Evolutionary conservation across 2,888 invertebrate species (phyloP).

Genomic region (Psylliodes chrysocephalus): DNA sequence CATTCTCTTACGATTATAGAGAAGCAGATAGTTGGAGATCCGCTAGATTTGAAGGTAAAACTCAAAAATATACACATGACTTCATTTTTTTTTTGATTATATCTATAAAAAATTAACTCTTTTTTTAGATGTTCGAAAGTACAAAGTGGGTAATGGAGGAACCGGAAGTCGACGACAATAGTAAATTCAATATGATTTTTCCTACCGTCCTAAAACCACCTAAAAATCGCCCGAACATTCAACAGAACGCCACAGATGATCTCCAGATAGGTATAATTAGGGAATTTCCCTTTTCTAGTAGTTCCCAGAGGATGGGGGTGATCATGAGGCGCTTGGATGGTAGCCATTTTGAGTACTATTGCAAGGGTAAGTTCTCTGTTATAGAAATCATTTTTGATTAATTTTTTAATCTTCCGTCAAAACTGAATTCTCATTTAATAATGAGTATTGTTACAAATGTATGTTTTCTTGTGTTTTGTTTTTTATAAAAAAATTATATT

Average conservation of each 20-base stretch:
- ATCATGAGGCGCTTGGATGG: constrained; percentile 78
- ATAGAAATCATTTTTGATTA: too few relatives aligned
- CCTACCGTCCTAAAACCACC: constrained; percentile 85
- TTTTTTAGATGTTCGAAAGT: constrained; percentile 88
- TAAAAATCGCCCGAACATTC: constrained; percentile 47
- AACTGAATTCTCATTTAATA: too few relatives aligned
- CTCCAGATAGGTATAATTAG: constrained; percentile 75
- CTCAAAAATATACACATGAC: too few relatives aligned
- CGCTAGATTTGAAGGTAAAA: constrained; percentile 86
- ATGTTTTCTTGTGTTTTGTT: too few relatives aligned
- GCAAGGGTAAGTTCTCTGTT: constrained; percentile 67
- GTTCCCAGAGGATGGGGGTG: constrained; percentile 90
- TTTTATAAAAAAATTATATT: too few relatives aligned
- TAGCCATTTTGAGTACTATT: constrained; percentile 60
- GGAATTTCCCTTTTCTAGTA: constrained; percentile 83
- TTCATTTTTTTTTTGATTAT: too few relatives aligned
- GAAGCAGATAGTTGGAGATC: constrained; percentile 89
- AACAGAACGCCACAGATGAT: constrained; percentile 66
- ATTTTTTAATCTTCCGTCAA: too few relatives aligned
- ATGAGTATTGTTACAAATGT: too few relatives aligned
- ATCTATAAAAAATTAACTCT: background rate
- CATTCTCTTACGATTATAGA: constrained; percentile 94
- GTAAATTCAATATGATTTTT: constrained; percentile 87
- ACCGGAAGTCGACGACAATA: constrained; percentile 82
- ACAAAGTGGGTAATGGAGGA: constrained; percentile 93